Base-by-base conservation (phyloP, 2,797 vertebrate species). In the Ceryle rudis region DNA sequence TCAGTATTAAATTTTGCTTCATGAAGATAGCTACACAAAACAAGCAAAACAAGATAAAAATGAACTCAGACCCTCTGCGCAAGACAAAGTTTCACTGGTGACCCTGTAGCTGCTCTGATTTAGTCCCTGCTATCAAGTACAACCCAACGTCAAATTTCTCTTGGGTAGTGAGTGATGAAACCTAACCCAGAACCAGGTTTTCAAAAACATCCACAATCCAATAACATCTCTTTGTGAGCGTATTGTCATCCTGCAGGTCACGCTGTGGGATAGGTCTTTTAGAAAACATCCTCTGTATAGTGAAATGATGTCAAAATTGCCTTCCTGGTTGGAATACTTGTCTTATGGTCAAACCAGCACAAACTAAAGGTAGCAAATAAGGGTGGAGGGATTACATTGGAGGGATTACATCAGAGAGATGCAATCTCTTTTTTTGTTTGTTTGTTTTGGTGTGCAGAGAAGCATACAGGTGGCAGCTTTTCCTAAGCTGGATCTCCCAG, bases 301-400 rank as follows among this genome's bases (percentile, higher is more conserved):
- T 10, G 49, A 93, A 92, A 61, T 4, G 2, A 65, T 1, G 2
- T 14, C 54, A 46, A 57, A 86, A 11, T 42, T 79, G 25, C 47
- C 58, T 31, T 29, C 44, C 12, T 71, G 39, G 14, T 42, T 42
- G 44, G 55, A 84, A 80, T 42, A 65, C 1, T 19, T 2, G 0
- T 35, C 29, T 67, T 69, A 55, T 73, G 87, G 79, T 87, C 73
- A 89, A 86, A 82, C 6, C 17, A 67, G 42, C 51, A 89, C 26
- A 75, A 80, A 77, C 6, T 17, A 71, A 75, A 37, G n/a, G 21
- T 13, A 65, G 51, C 31, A 86, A 74, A n/a, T 47, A 82, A 60
- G 29, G n/a, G 21, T 5, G 18, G 12, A 21, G 6, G 4, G 23
- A 25, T 11, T 33, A n/a, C 19, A 77, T n/a, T 4, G 15, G 14